phyloP scores from a whole-genome alignment of 1,140 invertebrate genomes.

The Bicyclus anynana region DNA sequence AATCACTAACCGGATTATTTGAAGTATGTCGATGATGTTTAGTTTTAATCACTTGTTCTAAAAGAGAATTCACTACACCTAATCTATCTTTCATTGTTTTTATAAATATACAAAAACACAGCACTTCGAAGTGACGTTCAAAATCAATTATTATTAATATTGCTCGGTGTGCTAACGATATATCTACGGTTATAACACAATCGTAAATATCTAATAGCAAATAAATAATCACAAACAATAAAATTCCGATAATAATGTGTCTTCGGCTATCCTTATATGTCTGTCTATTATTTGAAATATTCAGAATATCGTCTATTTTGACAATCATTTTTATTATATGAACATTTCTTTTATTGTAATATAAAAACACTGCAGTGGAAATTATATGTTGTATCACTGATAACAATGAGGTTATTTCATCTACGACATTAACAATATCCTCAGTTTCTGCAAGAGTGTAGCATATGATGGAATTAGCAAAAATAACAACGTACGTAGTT shows the following conservation, averaged over 20 bases:
- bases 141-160: slow-evolving; percentile 33
- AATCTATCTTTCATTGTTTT: slow-evolving; percentile 35
- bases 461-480: neutral
- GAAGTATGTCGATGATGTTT: neutral
- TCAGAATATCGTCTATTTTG: slow-evolving; percentile 35
- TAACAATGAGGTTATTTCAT: slow-evolving; percentile 31
- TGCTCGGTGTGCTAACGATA: slow-evolving; percentile 1
- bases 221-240: slow-evolving; percentile 7
- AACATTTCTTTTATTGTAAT: slow-evolving; percentile 28
- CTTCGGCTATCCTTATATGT: slow-evolving; percentile 35
- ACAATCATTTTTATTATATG: slow-evolving; percentile 33
- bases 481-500: neutral
- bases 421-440: slow-evolving; percentile 23
- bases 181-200: neutral
- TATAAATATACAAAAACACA: slow-evolving; percentile 43
- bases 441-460: neutral
- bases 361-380: slow-evolving; percentile 29
- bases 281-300: slow-evolving; percentile 24
- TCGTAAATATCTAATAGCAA: slow-evolving; percentile 1
- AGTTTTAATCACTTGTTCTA: slow-evolving; percentile 16
- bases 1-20: neutral
- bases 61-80: slow-evolving; percentile 38
- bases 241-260: slow-evolving; percentile 15
- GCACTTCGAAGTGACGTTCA: slow-evolving; percentile 41
- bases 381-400: slow-evolving; percentile 36